Evolutionary conservation across 1,140 invertebrate genomes (phyloP).

Genomic region (Heliconius melpomene): DNA sequence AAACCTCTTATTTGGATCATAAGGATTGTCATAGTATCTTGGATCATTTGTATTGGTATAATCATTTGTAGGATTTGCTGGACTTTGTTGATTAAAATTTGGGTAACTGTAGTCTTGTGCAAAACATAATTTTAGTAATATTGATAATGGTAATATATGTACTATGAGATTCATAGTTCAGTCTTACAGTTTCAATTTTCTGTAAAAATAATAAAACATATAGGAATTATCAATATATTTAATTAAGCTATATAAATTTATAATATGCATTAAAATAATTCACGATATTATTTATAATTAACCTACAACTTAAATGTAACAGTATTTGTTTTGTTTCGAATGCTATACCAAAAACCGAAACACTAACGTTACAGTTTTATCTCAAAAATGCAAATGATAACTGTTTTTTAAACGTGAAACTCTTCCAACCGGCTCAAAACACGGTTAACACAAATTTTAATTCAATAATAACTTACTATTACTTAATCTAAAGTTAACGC

Average conservation of each 20-base stretch:
- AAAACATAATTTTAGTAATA: conserved; percentile 53
- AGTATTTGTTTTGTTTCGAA: conserved; percentile 4
- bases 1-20: conserved; percentile 60
- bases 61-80: conserved; percentile 64
- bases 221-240: not conserved
- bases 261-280: not conserved
- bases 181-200: conserved; percentile 52
- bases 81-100: conserved; percentile 61
- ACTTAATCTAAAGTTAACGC: conserved; percentile 74
- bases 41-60: conserved; percentile 57
- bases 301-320: not conserved
- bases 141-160: conserved; percentile 47
- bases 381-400: conserved; percentile 11
- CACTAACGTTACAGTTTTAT: not conserved
- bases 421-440: conserved; percentile 17
- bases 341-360: not conserved
- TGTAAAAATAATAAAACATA: conserved; percentile 45
- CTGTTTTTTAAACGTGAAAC: not conserved
- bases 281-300: not conserved
- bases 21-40: conserved; percentile 63
- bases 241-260: not conserved
- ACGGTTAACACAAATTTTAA: conserved; percentile 68
- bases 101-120: conserved; percentile 65
- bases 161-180: conserved; percentile 72
- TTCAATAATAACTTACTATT: conserved; percentile 69